Evolutionary conservation across 2,797 vertebrate species (phyloP).

Genomic region (Parauchenoglanis ngamensis): DNA sequence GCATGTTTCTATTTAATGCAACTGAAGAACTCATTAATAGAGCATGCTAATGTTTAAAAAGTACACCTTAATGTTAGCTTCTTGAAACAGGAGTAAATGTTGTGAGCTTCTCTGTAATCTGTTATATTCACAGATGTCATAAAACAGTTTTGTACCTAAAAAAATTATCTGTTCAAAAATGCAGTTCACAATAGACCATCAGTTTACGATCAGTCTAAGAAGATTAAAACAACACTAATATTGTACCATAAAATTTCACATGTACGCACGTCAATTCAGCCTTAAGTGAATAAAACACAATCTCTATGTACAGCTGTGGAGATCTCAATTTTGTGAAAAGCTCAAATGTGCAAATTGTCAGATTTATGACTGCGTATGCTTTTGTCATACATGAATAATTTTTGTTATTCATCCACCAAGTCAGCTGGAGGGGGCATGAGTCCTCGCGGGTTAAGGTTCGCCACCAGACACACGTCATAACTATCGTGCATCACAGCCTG

Average conservation of each 20-base stretch:
- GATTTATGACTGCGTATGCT: not conserved
- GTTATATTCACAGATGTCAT: not conserved
- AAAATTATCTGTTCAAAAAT: not conserved
- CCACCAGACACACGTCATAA: constrained; percentile 95
- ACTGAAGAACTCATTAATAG: not conserved
- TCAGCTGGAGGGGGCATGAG: constrained; percentile 91
- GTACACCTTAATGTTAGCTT: not conserved
- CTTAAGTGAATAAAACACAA: constrained; percentile 14
- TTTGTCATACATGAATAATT: constrained; percentile 1
- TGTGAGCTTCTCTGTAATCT: not conserved
- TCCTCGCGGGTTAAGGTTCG: constrained; percentile 90
- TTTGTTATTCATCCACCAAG: constrained; percentile 70
- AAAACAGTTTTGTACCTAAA: constrained; percentile 2
- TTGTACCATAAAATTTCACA: not conserved
- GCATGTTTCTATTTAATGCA: not conserved
- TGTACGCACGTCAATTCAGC: not conserved
- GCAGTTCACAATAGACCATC: not conserved
- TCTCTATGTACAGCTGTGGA: constrained; percentile 19
- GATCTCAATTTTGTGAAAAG: not conserved
- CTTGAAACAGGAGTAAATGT: not conserved
- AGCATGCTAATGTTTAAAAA: constrained; percentile 1
- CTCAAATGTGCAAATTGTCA: constrained; percentile 10
- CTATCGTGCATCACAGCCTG: constrained; percentile 91
- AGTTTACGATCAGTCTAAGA: not conserved
- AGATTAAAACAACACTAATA: not conserved